Base-by-base conservation (phyloP, 2,113 vertebrate species). In the Otolemur garnettii region DNA sequence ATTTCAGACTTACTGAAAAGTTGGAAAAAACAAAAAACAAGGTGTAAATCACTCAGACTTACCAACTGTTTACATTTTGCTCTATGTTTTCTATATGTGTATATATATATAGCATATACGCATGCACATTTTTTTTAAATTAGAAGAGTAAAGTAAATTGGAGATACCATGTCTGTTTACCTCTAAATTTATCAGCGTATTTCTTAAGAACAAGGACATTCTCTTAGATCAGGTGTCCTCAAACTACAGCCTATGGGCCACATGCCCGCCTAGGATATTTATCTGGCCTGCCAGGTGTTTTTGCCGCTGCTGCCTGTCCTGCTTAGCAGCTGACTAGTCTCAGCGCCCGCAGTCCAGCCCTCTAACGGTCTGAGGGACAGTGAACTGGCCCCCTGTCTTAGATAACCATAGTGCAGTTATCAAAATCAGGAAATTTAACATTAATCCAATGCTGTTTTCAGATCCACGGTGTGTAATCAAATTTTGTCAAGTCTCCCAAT, bases 1-100 rank as follows among this genome's bases (percentile, higher is more conserved):
- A 81, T 93, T 91, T 95, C n/a, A 72, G 92, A 87, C 53, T 86
- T 94, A 55, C 5, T 82, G 22, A 86, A 64, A 94, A 71, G 11
- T 8, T 87, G 11, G 26, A 57, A 64, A 75, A 64, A 64, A 45
- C 45, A 45, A 69, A 66, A 59, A 42, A 2, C 26, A 68, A 12
- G 78, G 22, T 50, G 45, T 50, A 50, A 8, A 50, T 79, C 22
- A 45, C 19, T 26, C 45, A 42, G 26, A n/a, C 57, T 35, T 57
- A 3, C 72, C 14, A 72, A 21, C n/a, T 35, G 2, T 35, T 64
- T 28, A 1, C 15, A 5, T 55, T 35, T 50, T 17, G 33, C 15
- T n/a, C 4, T 2, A 4, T 35, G 64, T n/a, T 18, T 62, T 79
- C 50, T n/a, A 1, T 28, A 17, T 28, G 1, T 15, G 18, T 26